Percentiles rank a stretch among this genome's conserved stretches.
Evolutionary conservation across 2,797 vertebrate species (phyloP).

Genomic region (Ciconia nigra): DNA sequence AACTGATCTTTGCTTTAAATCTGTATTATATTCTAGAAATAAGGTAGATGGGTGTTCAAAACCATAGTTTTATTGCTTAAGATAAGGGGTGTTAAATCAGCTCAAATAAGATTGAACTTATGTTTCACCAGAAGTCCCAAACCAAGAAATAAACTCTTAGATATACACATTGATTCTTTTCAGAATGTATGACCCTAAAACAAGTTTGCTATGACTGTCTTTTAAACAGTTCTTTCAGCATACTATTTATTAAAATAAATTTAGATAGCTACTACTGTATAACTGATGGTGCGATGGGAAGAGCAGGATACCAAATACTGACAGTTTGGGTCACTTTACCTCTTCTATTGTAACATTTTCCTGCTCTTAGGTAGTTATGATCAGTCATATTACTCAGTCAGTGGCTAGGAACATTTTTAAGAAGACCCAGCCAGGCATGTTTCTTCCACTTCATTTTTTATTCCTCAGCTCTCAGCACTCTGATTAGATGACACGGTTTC

Average conservation of each 20-base stretch:
- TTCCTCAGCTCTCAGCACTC: not conserved
- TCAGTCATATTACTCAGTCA: not conserved
- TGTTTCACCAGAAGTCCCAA: not conserved
- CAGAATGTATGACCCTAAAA: not conserved
- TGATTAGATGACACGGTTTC: not conserved
- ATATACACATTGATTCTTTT: not conserved
- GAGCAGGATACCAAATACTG: not conserved
- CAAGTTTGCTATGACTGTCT: not conserved
- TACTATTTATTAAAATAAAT: not conserved
- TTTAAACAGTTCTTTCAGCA: not conserved
- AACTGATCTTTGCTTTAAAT: not conserved
- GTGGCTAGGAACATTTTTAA: not conserved
- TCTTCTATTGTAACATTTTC: not conserved
- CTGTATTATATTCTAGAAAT: not conserved
- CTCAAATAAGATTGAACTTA: not conserved
- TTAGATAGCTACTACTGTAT: not conserved
- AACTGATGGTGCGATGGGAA: not conserved
- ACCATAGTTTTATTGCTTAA: not conserved
- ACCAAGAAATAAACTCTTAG: not conserved
- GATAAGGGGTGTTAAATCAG: not conserved
- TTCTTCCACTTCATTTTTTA: not conserved
- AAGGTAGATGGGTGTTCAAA: not conserved
- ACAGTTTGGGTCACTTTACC: not conserved
- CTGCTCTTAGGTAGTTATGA: not conserved
- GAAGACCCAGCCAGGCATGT: not conserved